Evolutionary conservation across 2,797 vertebrate genomes (phyloP).

Genomic region (Megaceryle alcyon): DNA sequence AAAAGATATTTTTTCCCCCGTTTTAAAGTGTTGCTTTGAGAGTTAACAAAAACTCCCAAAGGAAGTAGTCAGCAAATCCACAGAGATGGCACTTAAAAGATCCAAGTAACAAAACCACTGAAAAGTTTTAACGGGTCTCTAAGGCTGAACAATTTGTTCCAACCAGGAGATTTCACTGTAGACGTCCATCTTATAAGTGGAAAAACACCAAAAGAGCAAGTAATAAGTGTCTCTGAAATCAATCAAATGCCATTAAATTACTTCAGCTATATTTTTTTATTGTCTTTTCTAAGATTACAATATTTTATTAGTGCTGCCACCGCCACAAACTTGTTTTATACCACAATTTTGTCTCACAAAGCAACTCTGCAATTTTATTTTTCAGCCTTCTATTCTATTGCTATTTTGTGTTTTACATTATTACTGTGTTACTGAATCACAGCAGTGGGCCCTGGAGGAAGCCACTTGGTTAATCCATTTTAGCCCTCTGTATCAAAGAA

Average conservation of each 20-base stretch:
- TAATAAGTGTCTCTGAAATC: conserved; percentile 55
- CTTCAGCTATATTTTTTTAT: conserved; percentile 21
- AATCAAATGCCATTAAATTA: conserved; percentile 63
- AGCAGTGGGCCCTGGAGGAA: background rate
- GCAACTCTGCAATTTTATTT: background rate
- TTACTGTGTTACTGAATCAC: background rate
- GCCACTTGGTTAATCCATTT: background rate
- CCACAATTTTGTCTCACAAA: background rate
- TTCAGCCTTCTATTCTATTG: background rate
- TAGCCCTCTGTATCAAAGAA: background rate
- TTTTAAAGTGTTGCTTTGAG: background rate
- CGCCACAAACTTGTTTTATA: conserved; percentile 22
- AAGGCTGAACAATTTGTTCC: conserved; percentile 45
- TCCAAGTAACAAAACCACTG: background rate
- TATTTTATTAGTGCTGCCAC: conserved; percentile 36
- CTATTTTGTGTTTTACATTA: background rate
- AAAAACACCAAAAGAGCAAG: conserved; percentile 55
- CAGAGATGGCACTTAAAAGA: background rate
- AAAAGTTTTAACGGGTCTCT: conserved; percentile 46
- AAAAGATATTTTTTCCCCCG: background rate
- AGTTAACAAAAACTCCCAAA: background rate
- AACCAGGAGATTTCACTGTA: conserved; percentile 39
- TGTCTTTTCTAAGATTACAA: conserved; percentile 33
- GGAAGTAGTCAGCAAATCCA: conserved; percentile 5
- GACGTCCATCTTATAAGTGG: conserved; percentile 28